Evolutionary conservation across 2,113 vertebrate genomes (phyloP).

Genomic region (Tetraodon nigroviridis): DNA sequence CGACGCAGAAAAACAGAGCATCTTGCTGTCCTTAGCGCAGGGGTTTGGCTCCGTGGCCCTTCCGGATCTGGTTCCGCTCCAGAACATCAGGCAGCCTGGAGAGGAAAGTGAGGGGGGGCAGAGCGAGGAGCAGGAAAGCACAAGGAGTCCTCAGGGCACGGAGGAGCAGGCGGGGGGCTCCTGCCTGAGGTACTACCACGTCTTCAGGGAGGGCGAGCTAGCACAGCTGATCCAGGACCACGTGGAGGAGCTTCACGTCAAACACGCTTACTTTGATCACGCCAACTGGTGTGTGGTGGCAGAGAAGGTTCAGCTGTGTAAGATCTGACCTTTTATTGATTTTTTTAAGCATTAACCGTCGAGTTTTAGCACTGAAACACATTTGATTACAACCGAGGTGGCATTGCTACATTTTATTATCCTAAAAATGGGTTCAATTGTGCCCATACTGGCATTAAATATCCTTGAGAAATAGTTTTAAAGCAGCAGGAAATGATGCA

Average conservation of each 20-base stretch:
- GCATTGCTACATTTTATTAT: not conserved
- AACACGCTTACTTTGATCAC: constrained; percentile 72
- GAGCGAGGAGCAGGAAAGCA: constrained; percentile 38
- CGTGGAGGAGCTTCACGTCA: constrained; percentile 68
- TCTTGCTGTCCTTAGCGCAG: constrained; percentile 48
- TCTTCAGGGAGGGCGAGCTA: constrained; percentile 74
- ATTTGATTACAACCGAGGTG: not conserved
- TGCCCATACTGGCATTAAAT: not conserved
- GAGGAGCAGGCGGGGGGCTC: constrained; percentile 35
- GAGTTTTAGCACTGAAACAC: constrained; percentile 41
- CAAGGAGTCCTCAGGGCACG: constrained; percentile 34
- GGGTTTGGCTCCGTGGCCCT: constrained; percentile 67
- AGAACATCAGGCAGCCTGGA: constrained; percentile 38
- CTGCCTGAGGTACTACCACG: constrained; percentile 70
- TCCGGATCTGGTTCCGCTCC: constrained; percentile 74
- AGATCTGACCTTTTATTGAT: constrained; percentile 49
- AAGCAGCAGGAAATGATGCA: constrained; percentile 6
- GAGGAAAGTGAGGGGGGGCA: constrained; percentile 28
- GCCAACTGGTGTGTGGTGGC: constrained; percentile 71
- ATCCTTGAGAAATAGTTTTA: constrained; percentile 5
- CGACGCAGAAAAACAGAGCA: constrained; percentile 29
- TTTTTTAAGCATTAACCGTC: constrained; percentile 29
- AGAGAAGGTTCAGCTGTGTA: constrained; percentile 67
- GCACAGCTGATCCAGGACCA: constrained; percentile 65
- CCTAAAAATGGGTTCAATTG: not conserved